These are phyloP conservation scores for Drymodes brunneopygia DNA, from an alignment of 2,113 vertebrate genomes.

Conservation along the genomic window DNA sequence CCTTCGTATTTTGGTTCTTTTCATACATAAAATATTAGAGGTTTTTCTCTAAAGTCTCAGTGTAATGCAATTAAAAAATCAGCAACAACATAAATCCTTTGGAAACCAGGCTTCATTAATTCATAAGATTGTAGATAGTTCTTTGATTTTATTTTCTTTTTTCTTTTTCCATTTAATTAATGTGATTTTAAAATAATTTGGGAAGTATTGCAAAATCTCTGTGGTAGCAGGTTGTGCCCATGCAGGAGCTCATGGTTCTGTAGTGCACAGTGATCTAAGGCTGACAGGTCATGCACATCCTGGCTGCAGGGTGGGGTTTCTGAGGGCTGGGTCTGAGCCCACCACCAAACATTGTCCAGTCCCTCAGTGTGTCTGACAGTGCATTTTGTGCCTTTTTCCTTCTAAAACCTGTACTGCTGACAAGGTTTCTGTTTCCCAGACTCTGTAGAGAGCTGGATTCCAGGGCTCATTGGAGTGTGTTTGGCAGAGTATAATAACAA, in stretches of 20 bases:
- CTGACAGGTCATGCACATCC: not conserved
- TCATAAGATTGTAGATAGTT: not conserved
- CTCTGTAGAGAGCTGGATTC: not conserved
- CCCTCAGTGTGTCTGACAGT: not conserved
- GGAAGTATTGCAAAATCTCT: not conserved
- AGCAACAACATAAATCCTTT: not conserved
- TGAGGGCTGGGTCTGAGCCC: not conserved
- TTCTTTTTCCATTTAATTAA: not conserved
- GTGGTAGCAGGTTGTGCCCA: not conserved
- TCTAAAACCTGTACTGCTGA: not conserved
- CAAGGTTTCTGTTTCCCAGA: not conserved
- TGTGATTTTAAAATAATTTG: not conserved
- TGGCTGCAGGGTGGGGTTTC: not conserved
- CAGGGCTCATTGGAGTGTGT: rapidly evolving
- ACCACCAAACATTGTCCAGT: not conserved
- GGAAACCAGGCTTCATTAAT: not conserved
- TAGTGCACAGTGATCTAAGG: not conserved
- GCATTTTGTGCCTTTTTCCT: not conserved
- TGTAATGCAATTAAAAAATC: not conserved
- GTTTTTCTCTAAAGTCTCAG: not conserved
- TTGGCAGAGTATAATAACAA: not conserved
- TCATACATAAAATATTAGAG: not conserved
- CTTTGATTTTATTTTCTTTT: not conserved
- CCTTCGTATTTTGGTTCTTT: not conserved
- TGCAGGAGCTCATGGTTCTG: not conserved